Base-by-base conservation (phyloP, 2,888 invertebrate genomes). In the Eristalis tenax region DNA sequence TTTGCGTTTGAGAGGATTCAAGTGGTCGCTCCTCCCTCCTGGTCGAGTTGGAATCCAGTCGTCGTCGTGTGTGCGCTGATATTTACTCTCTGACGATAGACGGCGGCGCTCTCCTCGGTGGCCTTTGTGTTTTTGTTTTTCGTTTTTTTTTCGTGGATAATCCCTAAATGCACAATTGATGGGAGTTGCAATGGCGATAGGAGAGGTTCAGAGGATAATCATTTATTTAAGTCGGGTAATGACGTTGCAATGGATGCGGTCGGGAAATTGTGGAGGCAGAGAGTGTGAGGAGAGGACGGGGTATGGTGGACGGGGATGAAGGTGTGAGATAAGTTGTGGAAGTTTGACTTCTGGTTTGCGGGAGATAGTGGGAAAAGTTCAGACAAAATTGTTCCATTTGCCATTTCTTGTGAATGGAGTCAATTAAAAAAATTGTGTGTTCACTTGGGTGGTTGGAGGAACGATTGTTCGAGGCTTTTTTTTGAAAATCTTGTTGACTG, bases 181-280 rank as follows among this genome's bases (percentile, higher is more conserved):
- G 75, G 63, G 74, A 71, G 70, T 77, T 79, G 71, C 76, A 71
- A 76, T 73, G 79, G 83, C 56, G 73, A 77, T 82, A 65, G 68
- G 22, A 76, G 43, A 87, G 65, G 75, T 75, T 76, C 83, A 79
- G 68, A 76, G 83, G 78, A 87, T 87, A 83, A 83, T 87, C 87
- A 87, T 83, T 87, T 83, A 83, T 87, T 87, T 87, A 83, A 87
- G 75, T 76, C 71, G 79, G 65, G 71, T 83, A 87, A 87, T 87
- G 83, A 76, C 87, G 65, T 87, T 83, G 74, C 64, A 70, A 87
- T 83, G 71, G 73, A 69, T 50, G 50, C 50, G 50, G 6, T 8
- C 18, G 4, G 50, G 50, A 1, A 32, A 32, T 32, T 15, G 40
- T 6, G n/a, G 43, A 15, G 43, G 65, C 64, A 61, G 35, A 11